Percentiles rank a stretch among this genome's conserved stretches.
Conservation (phyloP, 2,797 vertebrate genomes). For the Acanthis flammea region DNA sequence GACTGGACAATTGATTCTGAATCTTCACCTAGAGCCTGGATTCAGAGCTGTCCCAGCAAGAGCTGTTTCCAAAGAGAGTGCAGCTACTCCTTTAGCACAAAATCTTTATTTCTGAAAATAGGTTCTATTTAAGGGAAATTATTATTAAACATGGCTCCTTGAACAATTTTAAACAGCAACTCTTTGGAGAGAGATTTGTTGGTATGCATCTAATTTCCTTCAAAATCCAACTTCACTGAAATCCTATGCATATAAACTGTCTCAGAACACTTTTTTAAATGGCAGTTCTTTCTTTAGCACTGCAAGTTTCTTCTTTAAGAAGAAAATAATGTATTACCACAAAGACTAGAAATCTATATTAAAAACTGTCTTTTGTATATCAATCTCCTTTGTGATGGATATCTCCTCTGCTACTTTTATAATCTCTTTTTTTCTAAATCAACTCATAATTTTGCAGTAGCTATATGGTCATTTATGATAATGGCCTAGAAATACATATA, state of each 20-base stretch:
- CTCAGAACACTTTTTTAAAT: neutral
- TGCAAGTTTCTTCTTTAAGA: neutral
- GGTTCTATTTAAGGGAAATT: neutral
- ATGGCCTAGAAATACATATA: neutral
- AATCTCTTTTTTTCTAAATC: neutral
- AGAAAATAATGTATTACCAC: neutral
- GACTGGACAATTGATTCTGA: neutral
- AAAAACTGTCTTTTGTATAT: neutral
- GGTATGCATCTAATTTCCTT: neutral
- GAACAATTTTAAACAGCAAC: neutral
- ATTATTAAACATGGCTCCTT: neutral
- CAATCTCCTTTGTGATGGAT: neutral
- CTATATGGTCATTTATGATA: neutral
- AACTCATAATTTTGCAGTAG: neutral
- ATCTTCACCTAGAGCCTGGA: neutral
- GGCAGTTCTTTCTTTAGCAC: neutral
- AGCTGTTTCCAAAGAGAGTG: neutral
- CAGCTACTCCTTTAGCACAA: neutral
- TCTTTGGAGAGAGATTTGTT: neutral
- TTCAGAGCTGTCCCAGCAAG: neutral
- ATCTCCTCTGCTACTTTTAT: neutral
- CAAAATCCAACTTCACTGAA: neutral
- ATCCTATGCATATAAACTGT: neutral
- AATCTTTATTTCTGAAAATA: neutral
- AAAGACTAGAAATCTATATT: conserved; percentile 42